Conservation (phyloP, 2,797 vertebrate genomes). For the Urophycis tenuis region DNA sequence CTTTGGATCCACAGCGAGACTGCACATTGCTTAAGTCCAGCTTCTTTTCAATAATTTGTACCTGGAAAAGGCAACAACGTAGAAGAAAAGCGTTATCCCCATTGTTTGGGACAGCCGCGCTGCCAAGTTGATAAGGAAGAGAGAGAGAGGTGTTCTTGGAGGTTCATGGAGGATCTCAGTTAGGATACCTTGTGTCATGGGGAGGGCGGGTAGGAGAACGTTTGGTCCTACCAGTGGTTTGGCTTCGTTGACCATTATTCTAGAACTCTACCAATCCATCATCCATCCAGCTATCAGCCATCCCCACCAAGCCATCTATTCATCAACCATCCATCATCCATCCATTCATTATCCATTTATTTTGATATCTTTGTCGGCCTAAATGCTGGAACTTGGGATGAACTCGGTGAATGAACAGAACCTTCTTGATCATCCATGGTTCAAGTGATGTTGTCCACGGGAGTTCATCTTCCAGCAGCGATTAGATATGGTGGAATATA, state of each 20-base stretch:
- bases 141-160: neutral
- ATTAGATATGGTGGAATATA: neutral
- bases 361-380: neutral
- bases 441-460: neutral
- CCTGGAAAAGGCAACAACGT: slow-evolving; percentile 61
- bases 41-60: slow-evolving; percentile 73
- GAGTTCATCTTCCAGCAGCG: neutral
- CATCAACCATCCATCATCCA: neutral
- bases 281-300: neutral
- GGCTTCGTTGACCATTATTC: slow-evolving; percentile 33
- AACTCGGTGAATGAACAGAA: neutral
- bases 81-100: slow-evolving; percentile 48
- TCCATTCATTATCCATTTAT: neutral
- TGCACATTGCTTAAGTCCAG: slow-evolving; percentile 70
- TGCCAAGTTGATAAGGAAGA: neutral
- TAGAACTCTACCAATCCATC: slow-evolving; percentile 50
- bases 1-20: slow-evolving; percentile 90
- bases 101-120: slow-evolving; percentile 13
- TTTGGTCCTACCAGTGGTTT: slow-evolving; percentile 1
- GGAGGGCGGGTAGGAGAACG: neutral
- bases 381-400: neutral
- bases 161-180: neutral
- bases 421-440: neutral
- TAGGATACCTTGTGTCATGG: neutral
- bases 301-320: too few relatives aligned